A percentile compares a stretch with the other conserved stretches of the same genome.
phyloP scores from a whole-genome alignment of 2,113 vertebrate genomes.

The Ondatra zibethicus region DNA sequence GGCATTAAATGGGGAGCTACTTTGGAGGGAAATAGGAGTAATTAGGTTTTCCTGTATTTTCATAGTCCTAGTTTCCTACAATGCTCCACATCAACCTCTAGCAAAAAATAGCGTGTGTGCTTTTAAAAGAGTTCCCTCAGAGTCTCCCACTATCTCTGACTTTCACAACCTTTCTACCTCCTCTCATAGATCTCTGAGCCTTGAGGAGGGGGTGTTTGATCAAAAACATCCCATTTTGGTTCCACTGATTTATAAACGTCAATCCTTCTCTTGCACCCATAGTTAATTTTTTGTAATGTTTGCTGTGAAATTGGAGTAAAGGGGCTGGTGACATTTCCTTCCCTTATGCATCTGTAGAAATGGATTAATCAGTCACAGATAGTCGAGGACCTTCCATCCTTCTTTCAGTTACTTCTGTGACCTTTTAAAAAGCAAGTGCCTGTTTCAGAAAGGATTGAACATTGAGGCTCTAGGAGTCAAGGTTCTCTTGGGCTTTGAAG shows the following conservation, averaged over 20 bases:
- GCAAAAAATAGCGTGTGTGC: background rate
- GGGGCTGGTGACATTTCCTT: background rate
- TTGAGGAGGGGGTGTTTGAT: background rate
- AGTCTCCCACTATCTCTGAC: no score
- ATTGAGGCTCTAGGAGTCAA: background rate
- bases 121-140: background rate
- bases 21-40: slow-evolving; percentile 24
- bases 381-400: background rate
- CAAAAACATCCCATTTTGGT: background rate
- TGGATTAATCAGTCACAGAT: slow-evolving; percentile 42
- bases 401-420: slow-evolving; percentile 58
- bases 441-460: slow-evolving; percentile 20
- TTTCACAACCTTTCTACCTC: background rate
- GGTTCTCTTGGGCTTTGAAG: slow-evolving; percentile 25
- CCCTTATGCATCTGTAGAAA: slow-evolving; percentile 33
- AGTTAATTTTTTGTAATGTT: slow-evolving; percentile 20
- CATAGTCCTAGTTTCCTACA: background rate
- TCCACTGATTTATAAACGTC: slow-evolving; percentile 36
- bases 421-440: slow-evolving; percentile 44
- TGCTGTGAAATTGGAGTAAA: background rate
- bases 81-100: background rate
- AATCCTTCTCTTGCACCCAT: background rate
- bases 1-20: background rate
- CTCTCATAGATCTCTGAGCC: background rate
- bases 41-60: background rate